phyloP scores from a whole-genome alignment of 1,140 invertebrate species.

The Lucilia cuprina region DNA sequence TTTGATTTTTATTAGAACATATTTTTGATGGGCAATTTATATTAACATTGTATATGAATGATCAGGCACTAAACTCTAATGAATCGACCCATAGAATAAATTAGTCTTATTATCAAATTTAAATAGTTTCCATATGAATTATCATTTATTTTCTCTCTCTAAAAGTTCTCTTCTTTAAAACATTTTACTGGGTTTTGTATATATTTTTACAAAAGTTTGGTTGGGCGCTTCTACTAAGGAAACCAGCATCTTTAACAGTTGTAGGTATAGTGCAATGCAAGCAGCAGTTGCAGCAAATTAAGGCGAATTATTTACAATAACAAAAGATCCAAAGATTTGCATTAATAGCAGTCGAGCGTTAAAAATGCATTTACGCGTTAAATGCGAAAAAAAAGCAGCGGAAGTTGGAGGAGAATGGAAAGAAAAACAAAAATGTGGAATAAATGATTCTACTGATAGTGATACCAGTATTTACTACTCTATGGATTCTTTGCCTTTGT shows the following conservation, averaged over 20 bases:
- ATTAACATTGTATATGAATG: no score
- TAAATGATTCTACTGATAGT: slow-evolving; percentile 21
- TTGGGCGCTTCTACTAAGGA: neutral
- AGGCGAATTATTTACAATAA: slow-evolving; percentile 28
- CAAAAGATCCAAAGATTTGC: slow-evolving; percentile 12
- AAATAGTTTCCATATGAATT: no score
- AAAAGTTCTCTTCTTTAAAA: no score
- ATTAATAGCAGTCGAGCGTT: slow-evolving; percentile 27
- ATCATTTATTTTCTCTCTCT: no score
- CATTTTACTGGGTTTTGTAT: no score
- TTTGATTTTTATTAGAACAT: no score
- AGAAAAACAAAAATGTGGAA: neutral
- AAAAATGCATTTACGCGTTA: slow-evolving; percentile 35
- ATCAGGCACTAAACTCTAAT: no score
- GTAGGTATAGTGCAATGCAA: neutral
- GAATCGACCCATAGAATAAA: no score
- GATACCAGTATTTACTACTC: neutral
- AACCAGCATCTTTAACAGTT: neutral
- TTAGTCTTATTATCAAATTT: no score
- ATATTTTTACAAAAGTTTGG: no score
- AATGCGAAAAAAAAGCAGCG: slow-evolving; percentile 12
- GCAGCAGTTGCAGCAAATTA: slow-evolving; percentile 28
- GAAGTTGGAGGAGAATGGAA: neutral
- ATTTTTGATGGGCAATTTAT: no score
- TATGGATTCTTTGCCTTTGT: neutral